These are phyloP conservation scores for Drosophila azteca DNA, from an alignment of 1,140 invertebrate species.

Conservation along the genomic window DNA sequence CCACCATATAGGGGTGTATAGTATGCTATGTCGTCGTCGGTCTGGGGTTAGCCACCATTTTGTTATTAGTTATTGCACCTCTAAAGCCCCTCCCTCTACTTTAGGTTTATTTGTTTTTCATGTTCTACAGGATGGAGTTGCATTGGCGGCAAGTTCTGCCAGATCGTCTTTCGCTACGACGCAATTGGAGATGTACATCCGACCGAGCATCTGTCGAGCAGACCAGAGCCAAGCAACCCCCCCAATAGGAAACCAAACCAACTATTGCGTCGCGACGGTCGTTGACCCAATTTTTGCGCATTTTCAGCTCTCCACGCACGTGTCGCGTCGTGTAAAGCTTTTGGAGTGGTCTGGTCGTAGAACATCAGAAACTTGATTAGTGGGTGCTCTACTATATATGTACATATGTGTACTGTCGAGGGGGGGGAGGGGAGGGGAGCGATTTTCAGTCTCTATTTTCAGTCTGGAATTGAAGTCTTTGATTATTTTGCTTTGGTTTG, in stretches of 20 bases:
- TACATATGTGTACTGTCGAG: no score
- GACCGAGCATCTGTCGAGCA: slow-evolving; percentile 5
- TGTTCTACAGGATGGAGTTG: slow-evolving; percentile 11
- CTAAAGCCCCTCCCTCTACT: background rate
- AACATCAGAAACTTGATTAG: slow-evolving; percentile 55
- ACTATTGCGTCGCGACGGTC: slow-evolving; percentile 74
- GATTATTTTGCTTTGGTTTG: slow-evolving; percentile 17
- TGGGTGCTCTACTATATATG: slow-evolving; percentile 2
- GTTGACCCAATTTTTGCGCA: slow-evolving; percentile 74
- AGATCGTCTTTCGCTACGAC: slow-evolving; percentile 26
- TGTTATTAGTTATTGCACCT: slow-evolving; percentile 26
- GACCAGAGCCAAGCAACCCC: slow-evolving; percentile 35
- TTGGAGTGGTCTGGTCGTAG: slow-evolving; percentile 43
- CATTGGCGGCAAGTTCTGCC: no score
- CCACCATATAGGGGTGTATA: no score
- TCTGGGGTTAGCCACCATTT: slow-evolving; percentile 28
- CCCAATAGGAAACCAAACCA: slow-evolving; percentile 13
- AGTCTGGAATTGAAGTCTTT: slow-evolving; percentile 26
- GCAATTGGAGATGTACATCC: slow-evolving; percentile 43
- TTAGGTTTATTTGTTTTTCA: background rate
- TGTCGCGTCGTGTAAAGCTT: slow-evolving; percentile 20
- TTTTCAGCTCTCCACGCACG: slow-evolving; percentile 47
- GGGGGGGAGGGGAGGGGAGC: background rate
- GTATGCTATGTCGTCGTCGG: background rate
- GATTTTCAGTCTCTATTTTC: slow-evolving; percentile 32